A percentile compares a stretch with the other conserved stretches of the same genome.
phyloP scores from a whole-genome alignment of 2,797 vertebrate species.

The Loris lydekkerianus region DNA sequence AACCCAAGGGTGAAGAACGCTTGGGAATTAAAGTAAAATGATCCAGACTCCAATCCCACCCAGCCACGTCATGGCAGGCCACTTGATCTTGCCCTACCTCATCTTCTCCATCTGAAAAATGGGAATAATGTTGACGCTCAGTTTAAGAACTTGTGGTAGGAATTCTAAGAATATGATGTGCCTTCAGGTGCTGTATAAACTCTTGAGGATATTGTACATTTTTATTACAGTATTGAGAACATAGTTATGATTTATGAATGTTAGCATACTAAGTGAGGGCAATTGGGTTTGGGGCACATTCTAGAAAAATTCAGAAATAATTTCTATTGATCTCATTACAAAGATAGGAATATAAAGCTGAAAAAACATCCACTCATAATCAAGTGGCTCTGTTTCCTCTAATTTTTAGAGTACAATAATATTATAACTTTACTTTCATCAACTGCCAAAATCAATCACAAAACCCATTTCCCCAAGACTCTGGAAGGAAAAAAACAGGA shows the following conservation, averaged over 20 bases:
- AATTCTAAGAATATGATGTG: slow-evolving; percentile 1
- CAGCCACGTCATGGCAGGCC: not conserved
- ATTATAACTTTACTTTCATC: slow-evolving; percentile 75
- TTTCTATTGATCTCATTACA: slow-evolving; percentile 61
- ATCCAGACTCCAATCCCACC: not conserved
- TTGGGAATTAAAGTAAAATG: not conserved
- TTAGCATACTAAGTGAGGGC: slow-evolving; percentile 6
- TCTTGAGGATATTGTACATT: not conserved
- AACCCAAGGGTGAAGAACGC: not conserved
- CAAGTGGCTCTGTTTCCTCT: slow-evolving; percentile 59
- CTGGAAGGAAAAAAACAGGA: slow-evolving; percentile 14
- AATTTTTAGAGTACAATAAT: slow-evolving; percentile 75
- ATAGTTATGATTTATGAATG: slow-evolving; percentile 57
- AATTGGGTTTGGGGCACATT: slow-evolving; percentile 48
- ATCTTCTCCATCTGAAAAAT: slow-evolving; percentile 24
- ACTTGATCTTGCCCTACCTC: slow-evolving; percentile 7
- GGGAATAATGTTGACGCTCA: not conserved
- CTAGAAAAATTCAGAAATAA: slow-evolving; percentile 72
- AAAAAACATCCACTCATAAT: slow-evolving; percentile 72
- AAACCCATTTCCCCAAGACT: slow-evolving; percentile 70
- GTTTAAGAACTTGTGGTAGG: not conserved
- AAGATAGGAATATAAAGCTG: slow-evolving; percentile 66
- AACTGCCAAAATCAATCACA: slow-evolving; percentile 75
- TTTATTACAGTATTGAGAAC: slow-evolving; percentile 42
- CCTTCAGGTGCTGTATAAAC: not conserved